A percentile compares a stretch with the other conserved stretches of the same genome.
Evolutionary conservation across 2,113 vertebrate genomes (phyloP).

Genomic region (Delphinus delphis): DNA sequence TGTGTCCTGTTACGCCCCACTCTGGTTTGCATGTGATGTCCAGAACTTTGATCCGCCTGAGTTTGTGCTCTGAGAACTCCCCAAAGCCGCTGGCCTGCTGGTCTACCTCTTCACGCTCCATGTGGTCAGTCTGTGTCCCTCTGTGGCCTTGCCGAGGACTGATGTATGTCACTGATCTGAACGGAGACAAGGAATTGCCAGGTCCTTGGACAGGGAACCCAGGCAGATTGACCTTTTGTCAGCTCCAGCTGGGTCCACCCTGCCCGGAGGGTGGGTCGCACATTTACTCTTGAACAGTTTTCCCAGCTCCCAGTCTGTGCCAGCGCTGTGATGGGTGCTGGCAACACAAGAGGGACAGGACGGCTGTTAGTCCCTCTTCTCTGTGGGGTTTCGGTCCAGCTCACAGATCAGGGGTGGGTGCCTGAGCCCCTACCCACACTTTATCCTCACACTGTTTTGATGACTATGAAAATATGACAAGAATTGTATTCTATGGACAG

Average conservation of each 20-base stretch:
- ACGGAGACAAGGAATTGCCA: not conserved
- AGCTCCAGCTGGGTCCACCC: not conserved
- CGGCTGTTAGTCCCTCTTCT: not conserved
- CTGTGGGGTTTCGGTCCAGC: not conserved
- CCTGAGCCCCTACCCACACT: rapidly evolving
- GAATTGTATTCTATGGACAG: not conserved
- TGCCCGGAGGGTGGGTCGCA: rapidly evolving
- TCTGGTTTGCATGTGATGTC: not conserved
- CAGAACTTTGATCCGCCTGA: not conserved
- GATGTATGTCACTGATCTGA: not conserved
- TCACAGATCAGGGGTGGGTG: not conserved
- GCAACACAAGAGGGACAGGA: not conserved
- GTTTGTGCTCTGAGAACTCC: not conserved
- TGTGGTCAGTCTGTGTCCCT: not conserved
- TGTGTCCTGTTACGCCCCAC: not conserved
- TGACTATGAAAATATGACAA: not conserved
- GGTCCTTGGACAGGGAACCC: not conserved
- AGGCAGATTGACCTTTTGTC: not conserved
- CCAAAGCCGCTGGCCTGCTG: not conserved
- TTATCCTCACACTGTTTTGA: not conserved
- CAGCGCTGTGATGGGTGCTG: too few relatives aligned
- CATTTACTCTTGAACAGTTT: not conserved
- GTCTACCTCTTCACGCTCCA: not conserved
- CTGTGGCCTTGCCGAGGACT: not conserved
- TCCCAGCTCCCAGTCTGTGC: not conserved